These are phyloP conservation scores for Forbesichthys papilliferus DNA, from an alignment of 2,113 vertebrate species.

Conservation along the genomic window DNA sequence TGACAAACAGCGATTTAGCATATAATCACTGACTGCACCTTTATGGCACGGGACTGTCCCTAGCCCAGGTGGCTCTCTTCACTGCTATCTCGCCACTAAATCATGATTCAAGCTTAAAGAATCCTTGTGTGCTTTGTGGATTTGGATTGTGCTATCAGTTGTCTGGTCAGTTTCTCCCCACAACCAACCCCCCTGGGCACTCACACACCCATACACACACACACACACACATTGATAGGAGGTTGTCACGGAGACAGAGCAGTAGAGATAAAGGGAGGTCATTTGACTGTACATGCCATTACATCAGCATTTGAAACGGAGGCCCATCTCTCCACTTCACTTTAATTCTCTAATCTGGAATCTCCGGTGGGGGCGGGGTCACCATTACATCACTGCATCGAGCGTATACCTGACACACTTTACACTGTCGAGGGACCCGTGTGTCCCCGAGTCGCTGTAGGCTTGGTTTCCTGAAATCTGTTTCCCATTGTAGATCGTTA, in stretches of 20 bases:
- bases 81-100: conserved; percentile 13
- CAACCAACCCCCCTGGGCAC: neutral
- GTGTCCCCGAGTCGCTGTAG: neutral
- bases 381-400: conserved; percentile 27
- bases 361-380: conserved; percentile 16
- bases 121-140: conserved; percentile 24
- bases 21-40: neutral
- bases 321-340: conserved; percentile 3
- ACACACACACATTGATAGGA: neutral
- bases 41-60: neutral
- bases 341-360: conserved; percentile 31
- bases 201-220: conserved; percentile 11
- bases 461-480: conserved; percentile 9
- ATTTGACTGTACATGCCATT: conserved; percentile 28
- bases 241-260: neutral
- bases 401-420: conserved; percentile 3
- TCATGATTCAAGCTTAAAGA: conserved; percentile 1
- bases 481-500: conserved; percentile 5
- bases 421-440: neutral
- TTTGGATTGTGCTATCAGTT: conserved; percentile 25
- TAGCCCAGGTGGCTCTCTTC: conserved; percentile 8
- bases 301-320: conserved; percentile 46
- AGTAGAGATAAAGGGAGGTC: conserved; percentile 31
- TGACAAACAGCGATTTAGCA: too few species aligned
- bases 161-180: conserved; percentile 29